These are phyloP conservation scores for Apamea epomidion DNA, from an alignment of 2,888 invertebrate genomes.

Conservation along the genomic window DNA sequence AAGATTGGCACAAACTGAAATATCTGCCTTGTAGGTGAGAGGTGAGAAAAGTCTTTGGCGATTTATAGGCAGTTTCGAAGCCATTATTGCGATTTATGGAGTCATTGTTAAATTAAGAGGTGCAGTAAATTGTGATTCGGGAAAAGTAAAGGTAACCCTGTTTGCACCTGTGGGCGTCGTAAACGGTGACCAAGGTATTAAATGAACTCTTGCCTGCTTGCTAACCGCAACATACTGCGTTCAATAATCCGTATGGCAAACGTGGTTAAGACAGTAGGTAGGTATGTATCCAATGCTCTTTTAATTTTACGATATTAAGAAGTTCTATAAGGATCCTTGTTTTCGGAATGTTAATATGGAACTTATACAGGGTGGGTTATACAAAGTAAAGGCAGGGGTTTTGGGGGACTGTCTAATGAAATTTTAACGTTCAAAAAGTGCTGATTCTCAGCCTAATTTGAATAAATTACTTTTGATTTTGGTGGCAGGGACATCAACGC, in stretches of 20 bases:
- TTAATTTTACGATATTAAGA: background rate
- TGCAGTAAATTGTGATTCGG: conserved; percentile 37
- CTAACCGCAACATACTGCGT: background rate
- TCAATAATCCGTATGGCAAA: background rate
- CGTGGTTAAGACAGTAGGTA: no score
- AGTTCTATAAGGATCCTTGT: background rate
- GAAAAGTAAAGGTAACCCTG: background rate
- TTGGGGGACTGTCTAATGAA: no score
- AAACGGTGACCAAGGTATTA: conserved; percentile 1
- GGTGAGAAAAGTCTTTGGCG: conserved; percentile 28
- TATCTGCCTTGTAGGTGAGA: conserved; percentile 20
- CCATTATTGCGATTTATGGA: conserved; percentile 31
- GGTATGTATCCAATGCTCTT: no score
- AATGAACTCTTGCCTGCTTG: background rate
- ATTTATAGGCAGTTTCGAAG: conserved; percentile 42
- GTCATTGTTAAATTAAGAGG: conserved; percentile 21
- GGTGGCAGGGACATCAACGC: no score
- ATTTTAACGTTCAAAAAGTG: no score
- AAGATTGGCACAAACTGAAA: conserved; percentile 43
- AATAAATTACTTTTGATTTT: no score
- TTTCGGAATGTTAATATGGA: background rate
- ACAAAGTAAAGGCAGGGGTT: no score
- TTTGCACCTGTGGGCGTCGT: conserved; percentile 37
- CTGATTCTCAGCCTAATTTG: no score
- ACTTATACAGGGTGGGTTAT: background rate